Conservation (phyloP, 2,113 vertebrate species). For the Catharus minimus region DNA sequence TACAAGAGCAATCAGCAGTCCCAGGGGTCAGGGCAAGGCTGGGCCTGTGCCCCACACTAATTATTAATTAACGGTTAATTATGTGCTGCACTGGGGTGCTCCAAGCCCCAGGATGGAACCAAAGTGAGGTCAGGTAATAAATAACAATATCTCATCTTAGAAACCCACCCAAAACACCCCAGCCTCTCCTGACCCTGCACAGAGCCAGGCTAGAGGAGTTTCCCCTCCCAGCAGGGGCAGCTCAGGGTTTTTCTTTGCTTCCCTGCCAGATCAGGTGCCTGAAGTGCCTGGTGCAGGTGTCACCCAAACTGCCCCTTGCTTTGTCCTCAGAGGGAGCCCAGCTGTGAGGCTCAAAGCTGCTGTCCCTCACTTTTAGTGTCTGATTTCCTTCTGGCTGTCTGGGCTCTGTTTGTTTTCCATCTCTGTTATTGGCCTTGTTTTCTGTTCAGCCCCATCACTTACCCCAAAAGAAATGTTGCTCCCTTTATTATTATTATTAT, state of each 20-base stretch:
- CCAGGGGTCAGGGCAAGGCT: not conserved
- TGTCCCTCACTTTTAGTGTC: not conserved
- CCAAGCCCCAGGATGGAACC: not conserved
- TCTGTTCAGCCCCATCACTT: not conserved
- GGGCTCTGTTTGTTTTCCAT: not conserved
- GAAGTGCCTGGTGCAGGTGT: not conserved
- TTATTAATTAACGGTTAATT: not conserved
- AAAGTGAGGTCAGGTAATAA: not conserved
- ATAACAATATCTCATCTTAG: fast-evolving
- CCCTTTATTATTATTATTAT: no score
- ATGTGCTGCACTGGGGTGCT: not conserved
- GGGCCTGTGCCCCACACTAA: not conserved
- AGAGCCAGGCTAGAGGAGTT: not conserved
- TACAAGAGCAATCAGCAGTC: fast-evolving
- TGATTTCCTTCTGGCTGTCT: not conserved
- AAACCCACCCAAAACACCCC: not conserved
- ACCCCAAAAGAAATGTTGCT: fast-evolving
- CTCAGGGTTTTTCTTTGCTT: not conserved
- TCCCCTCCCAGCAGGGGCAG: not conserved
- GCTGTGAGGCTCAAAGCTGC: not conserved
- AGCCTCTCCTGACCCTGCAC: not conserved
- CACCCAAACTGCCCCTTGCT: not conserved
- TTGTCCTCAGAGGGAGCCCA: not conserved
- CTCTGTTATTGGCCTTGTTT: not conserved
- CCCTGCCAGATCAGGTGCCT: fast-evolving